Conservation (phyloP, 2,113 vertebrate species). For the Chiloscyllium plagiosum region DNA sequence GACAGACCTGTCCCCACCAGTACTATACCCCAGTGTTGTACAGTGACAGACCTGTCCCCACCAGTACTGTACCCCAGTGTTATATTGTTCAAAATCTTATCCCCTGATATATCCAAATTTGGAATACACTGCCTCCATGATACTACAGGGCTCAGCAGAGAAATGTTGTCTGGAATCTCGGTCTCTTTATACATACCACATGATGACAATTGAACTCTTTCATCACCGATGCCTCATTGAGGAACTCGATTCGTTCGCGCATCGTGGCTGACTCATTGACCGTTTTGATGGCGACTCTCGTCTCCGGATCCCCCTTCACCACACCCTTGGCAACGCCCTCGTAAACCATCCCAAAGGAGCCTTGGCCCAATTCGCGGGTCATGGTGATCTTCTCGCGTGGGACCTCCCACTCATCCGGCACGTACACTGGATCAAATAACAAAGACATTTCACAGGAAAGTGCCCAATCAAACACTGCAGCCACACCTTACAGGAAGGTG, state of each 20-base stretch:
- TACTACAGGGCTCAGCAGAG: neutral
- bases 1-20: too few species aligned
- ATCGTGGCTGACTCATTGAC: constrained; percentile 95
- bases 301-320: constrained; percentile 89
- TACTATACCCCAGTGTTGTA: too few species aligned
- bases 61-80: neutral
- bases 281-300: constrained; percentile 91
- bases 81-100: neutral
- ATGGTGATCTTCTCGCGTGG: constrained; percentile 93
- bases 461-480: neutral
- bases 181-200: constrained; percentile 67
- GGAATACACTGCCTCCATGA: too few species aligned
- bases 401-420: constrained; percentile 97
- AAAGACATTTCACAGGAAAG: neutral
- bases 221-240: constrained; percentile 98
- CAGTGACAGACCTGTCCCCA: too few species aligned
- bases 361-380: constrained; percentile 87
- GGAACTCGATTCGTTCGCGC: constrained; percentile 93
- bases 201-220: constrained; percentile 99
- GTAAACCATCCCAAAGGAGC: constrained; percentile 97
- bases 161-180: neutral
- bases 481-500: neutral
- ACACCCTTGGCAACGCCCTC: constrained; percentile 92
- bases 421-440: constrained; percentile 66
- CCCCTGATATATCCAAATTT: neutral